These are phyloP conservation scores for Zaprionus taronus DNA, from an alignment of 1,140 invertebrate genomes.

Conservation along the genomic window DNA sequence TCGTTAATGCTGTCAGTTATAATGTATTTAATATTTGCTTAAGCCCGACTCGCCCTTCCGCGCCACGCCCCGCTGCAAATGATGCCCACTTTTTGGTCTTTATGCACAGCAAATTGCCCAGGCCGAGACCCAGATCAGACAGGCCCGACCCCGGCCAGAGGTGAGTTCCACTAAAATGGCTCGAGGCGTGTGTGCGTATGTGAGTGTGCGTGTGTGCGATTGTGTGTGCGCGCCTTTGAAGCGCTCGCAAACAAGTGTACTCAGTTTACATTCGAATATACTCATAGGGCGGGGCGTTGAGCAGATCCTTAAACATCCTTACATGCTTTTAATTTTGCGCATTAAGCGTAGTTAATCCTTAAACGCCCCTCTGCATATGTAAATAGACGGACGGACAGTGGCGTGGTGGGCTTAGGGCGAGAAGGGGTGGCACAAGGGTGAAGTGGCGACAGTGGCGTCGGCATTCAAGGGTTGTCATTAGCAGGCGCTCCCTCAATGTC, in stretches of 20 bases:
- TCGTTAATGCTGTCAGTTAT: constrained; percentile 61
- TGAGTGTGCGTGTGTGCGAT: constrained; percentile 1
- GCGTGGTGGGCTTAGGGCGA: not conserved
- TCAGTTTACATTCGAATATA: constrained; percentile 21
- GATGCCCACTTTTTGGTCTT: constrained; percentile 72
- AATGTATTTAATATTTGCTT: constrained; percentile 81
- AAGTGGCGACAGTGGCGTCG: not conserved
- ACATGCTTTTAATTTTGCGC: constrained; percentile 80
- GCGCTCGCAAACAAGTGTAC: constrained; percentile 18
- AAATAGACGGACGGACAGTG: constrained; percentile 23
- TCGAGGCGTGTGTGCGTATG: constrained; percentile 57
- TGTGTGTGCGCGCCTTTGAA: constrained; percentile 66
- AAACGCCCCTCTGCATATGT: constrained; percentile 53
- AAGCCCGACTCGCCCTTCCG: constrained; percentile 40
- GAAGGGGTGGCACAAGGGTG: not conserved
- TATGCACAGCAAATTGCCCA: constrained; percentile 72
- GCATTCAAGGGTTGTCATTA: constrained; percentile 63
- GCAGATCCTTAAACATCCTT: constrained; percentile 40
- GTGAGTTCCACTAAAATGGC: constrained; percentile 69
- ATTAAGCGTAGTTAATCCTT: constrained; percentile 80
- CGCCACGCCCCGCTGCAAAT: constrained; percentile 34
- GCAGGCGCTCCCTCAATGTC: constrained; percentile 67
- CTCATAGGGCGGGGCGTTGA: constrained; percentile 4
- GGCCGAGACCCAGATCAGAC: constrained; percentile 28
- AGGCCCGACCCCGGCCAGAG: constrained; percentile 24